Conservation (phyloP, 2,113 vertebrate species). For the Chaenocephalus aceratus region DNA sequence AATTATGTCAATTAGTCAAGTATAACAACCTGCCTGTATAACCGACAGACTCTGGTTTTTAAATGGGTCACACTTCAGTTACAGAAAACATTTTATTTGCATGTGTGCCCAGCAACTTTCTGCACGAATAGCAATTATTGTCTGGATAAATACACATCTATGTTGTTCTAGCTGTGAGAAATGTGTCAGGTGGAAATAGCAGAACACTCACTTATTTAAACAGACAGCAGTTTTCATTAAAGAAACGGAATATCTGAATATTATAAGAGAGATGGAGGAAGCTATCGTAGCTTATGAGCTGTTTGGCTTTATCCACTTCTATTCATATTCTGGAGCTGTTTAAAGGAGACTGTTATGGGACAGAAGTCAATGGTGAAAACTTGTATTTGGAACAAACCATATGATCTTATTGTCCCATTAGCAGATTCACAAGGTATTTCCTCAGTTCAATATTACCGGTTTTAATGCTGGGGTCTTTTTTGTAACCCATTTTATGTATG, state of each 20-base stretch:
- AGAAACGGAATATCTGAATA: constrained; percentile 14
- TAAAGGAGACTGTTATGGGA: background rate
- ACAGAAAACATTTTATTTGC: constrained; percentile 45
- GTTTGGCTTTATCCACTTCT: too few species aligned
- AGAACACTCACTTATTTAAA: constrained; percentile 7
- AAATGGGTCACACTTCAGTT: constrained; percentile 44
- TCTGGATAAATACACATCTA: constrained; percentile 37
- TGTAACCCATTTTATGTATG: too few species aligned
- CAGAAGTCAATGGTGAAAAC: background rate
- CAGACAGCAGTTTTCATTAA: constrained; percentile 29
- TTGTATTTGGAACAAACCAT: background rate
- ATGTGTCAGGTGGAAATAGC: constrained; percentile 2
- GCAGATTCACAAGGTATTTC: background rate
- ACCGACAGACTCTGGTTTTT: constrained; percentile 26
- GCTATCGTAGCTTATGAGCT: background rate
- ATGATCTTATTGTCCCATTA: background rate
- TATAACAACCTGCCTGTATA: constrained; percentile 30
- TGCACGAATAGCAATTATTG: constrained; percentile 44
- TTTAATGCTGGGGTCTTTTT: too few species aligned
- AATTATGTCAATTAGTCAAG: constrained; percentile 64
- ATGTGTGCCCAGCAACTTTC: constrained; percentile 37
- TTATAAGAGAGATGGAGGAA: background rate
- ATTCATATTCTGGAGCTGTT: too few species aligned
- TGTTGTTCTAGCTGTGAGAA: constrained; percentile 45
- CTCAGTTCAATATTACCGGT: too few species aligned